A percentile compares a stretch with the other conserved stretches of the same genome.
These are phyloP conservation scores for Acrossocheilus wenchowensis DNA, from an alignment of 2,797 vertebrate genomes.

Conservation along the genomic window DNA sequence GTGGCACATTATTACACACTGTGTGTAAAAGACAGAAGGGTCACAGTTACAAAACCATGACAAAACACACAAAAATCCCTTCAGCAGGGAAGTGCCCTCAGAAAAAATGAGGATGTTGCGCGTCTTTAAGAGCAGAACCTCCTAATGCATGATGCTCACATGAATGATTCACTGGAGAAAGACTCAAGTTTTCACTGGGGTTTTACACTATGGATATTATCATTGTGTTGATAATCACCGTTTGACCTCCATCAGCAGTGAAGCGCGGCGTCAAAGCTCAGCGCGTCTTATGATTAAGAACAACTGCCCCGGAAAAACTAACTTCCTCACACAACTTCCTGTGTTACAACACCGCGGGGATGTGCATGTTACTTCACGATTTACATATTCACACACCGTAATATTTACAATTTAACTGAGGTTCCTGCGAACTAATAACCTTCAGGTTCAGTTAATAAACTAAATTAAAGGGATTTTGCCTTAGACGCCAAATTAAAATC, in stretches of 20 bases:
- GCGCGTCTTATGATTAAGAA: background rate
- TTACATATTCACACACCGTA: constrained; percentile 4
- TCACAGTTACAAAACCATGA: constrained; percentile 1
- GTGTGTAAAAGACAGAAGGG: background rate
- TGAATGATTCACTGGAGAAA: no score
- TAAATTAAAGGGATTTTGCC: background rate
- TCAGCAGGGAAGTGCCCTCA: background rate
- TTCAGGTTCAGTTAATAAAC: no score
- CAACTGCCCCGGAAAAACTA: constrained; percentile 18
- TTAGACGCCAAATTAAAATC: background rate
- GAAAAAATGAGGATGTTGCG: background rate
- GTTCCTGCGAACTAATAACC: background rate
- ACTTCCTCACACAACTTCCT: constrained; percentile 56
- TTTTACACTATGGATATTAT: background rate
- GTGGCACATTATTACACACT: background rate
- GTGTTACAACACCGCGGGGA: constrained; percentile 38
- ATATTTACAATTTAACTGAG: background rate
- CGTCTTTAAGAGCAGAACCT: background rate
- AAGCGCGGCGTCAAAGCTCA: constrained; percentile 43
- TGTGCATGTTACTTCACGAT: background rate
- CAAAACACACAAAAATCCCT: background rate
- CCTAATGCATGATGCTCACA: no score
- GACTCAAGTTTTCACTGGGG: background rate
- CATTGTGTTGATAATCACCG: background rate
- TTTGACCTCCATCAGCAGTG: constrained; percentile 53